Evolutionary conservation across 1,140 invertebrate species (phyloP).

Genomic region (Brachionus rotundiformis): DNA sequence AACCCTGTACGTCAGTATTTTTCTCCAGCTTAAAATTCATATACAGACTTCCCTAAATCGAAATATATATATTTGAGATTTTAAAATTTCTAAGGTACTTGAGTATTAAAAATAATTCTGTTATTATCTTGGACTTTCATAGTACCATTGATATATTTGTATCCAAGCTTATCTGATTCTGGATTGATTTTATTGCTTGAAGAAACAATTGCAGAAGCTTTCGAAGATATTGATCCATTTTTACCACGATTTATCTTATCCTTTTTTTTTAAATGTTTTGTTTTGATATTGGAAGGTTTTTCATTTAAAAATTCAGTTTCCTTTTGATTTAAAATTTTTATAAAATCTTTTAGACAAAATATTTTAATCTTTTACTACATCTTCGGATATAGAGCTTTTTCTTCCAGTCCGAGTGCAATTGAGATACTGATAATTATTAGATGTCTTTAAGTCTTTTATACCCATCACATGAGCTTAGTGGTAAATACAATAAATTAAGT

Average conservation of each 20-base stretch:
- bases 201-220: background rate
- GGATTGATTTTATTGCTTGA: background rate
- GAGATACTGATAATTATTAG: background rate
- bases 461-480: no score
- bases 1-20: background rate
- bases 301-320: background rate
- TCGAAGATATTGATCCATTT: background rate
- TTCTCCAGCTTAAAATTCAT: constrained; percentile 34
- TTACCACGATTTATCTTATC: background rate
- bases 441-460: background rate
- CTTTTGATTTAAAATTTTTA: background rate
- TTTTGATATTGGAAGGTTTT: background rate
- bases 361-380: background rate
- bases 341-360: no score
- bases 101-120: constrained; percentile 27
- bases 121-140: constrained; percentile 37
- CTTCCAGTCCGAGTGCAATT: background rate
- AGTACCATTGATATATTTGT: constrained; percentile 38
- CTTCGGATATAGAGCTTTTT: background rate
- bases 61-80: background rate
- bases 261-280: background rate
- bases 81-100: background rate
- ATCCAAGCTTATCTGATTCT: background rate
- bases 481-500: no score
- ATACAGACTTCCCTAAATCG: constrained; percentile 25